These are phyloP conservation scores for Microcebus lehilahytsara DNA, from an alignment of 2,113 vertebrate species.

Conservation along the genomic window DNA sequence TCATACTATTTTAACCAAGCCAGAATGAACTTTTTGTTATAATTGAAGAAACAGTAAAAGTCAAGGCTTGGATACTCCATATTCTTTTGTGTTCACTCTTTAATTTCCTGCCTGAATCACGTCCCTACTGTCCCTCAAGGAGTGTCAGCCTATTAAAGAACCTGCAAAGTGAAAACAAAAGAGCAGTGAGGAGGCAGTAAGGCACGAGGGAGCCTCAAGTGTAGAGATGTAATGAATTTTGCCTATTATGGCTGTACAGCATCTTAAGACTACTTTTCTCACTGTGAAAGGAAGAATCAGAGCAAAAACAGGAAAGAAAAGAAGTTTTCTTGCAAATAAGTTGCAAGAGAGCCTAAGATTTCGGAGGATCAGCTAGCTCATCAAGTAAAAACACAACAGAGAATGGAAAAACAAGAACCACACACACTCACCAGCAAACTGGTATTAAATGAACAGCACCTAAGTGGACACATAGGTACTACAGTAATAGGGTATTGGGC, in stretches of 20 bases:
- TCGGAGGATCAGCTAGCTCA: neutral
- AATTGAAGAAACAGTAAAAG: neutral
- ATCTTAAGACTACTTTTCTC: neutral
- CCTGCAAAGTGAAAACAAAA: neutral
- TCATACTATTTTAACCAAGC: neutral
- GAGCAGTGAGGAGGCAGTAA: neutral
- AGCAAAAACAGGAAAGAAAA: neutral
- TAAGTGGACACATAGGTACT: no score
- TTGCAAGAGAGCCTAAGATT: neutral
- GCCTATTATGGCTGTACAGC: no score
- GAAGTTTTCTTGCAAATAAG: neutral
- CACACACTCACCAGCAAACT: no score
- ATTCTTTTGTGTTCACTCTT: neutral
- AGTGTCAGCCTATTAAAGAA: neutral
- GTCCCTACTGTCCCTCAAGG: no score
- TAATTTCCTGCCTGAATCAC: neutral
- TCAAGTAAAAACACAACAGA: neutral
- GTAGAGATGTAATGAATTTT: neutral
- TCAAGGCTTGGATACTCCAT: neutral
- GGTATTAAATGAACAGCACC: no score
- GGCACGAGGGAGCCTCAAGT: neutral
- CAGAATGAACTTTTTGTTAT: neutral
- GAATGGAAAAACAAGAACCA: no score
- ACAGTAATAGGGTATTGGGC: no score
- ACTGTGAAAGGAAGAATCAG: neutral